Evolutionary conservation across 2,113 vertebrate genomes (phyloP), one percentile per base, ranked within the genome.

Genomic region (Cyprinodon brontotheroides): DNA sequence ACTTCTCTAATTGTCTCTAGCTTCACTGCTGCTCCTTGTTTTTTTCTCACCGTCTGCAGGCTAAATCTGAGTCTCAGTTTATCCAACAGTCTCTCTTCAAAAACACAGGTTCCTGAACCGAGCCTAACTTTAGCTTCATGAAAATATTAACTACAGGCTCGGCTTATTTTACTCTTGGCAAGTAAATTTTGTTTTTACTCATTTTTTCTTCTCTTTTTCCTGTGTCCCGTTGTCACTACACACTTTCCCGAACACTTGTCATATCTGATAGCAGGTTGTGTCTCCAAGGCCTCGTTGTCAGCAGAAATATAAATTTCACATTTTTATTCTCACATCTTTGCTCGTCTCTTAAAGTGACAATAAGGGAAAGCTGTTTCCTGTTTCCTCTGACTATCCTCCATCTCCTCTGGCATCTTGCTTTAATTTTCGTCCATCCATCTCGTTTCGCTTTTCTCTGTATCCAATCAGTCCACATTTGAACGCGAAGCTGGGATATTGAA

Each of bases 261-360:
- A 72, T 20, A 64, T 74, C 57, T 68, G 61, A 74, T 77, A 68
- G 59, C 43, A 78, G 61, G 39, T 11, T 40, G 48, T n/a, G 50
- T 65, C 11, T 73, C 9, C 68, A 50, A 66, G 38, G 61, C 61
- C 47, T 57, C 37, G 68, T 40, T 77, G 61, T 62, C 68, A 77
- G 68, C 53, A 62, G 12, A 64, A 66, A 80, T 37, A 70, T 75
- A 6, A 20, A 57, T 81, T 67, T 59, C 65, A 75, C 57, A 65
- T 38, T 57, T 77, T 80, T 72, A 47, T 80, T 53, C 75, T 79
- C 61, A 57, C 50, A n/a, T 43, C 15, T 4, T 1, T 40, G 12
- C 61, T 40, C 65, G 29, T 0, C 53, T 76, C 11, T 2, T 65
- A 29, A 81, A 48, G 13, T 47, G 39, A 47, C 22, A 68, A 1